These are phyloP conservation scores for Festucalex cinctus DNA, from an alignment of 2,113 vertebrate species.

Conservation along the genomic window DNA sequence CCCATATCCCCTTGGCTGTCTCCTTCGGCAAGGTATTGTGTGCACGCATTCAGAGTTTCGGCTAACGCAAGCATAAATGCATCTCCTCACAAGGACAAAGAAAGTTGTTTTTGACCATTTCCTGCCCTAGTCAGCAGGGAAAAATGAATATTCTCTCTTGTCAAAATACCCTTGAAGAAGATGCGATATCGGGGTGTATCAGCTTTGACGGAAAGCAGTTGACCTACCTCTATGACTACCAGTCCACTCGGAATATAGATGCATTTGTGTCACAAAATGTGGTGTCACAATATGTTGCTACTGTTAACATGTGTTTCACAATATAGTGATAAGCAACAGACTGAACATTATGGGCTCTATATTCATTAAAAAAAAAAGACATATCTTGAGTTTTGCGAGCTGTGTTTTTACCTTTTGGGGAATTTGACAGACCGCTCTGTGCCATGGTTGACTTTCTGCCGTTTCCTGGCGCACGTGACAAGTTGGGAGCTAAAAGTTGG, in stretches of 20 bases:
- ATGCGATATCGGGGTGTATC: conserved; percentile 38
- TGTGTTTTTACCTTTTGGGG: too few relatives aligned
- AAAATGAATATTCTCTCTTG: conserved; percentile 49
- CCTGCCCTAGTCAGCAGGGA: conserved; percentile 51
- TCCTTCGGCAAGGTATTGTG: conserved; percentile 27
- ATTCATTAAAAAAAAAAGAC: too few relatives aligned
- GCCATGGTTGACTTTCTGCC: too few relatives aligned
- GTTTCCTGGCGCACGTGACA: too few relatives aligned
- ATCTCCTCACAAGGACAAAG: conserved; percentile 59
- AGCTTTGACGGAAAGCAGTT: conserved; percentile 39
- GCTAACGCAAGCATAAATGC: conserved; percentile 60
- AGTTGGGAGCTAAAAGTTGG: too few relatives aligned
- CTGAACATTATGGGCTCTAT: too few relatives aligned
- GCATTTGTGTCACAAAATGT: neutral
- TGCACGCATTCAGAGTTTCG: neutral
- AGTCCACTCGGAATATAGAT: neutral
- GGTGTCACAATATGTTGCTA: too few relatives aligned
- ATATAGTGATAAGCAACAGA: too few relatives aligned
- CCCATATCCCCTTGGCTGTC: conserved; percentile 22
- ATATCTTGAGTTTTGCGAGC: too few relatives aligned
- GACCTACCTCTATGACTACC: conserved; percentile 1
- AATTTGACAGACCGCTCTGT: too few relatives aligned
- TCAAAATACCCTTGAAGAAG: conserved; percentile 41
- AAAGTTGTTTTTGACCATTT: conserved; percentile 46
- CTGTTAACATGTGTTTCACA: too few relatives aligned